Conservation (phyloP, 2,888 invertebrate genomes). For the Euproctis similis region DNA sequence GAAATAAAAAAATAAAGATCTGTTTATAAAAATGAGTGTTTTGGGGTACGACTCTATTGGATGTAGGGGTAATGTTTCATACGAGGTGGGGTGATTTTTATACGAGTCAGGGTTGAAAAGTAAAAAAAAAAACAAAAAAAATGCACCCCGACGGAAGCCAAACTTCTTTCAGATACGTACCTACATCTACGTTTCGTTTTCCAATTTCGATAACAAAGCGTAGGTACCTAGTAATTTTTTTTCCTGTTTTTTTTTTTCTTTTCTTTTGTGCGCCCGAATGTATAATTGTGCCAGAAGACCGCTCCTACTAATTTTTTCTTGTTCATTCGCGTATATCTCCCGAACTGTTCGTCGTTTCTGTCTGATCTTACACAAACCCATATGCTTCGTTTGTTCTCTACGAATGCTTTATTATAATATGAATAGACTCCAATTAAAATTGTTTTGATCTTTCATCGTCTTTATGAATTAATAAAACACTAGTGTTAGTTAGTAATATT, state of each 20-base stretch:
- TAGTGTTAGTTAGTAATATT: too few species aligned
- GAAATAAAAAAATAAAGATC: constrained; percentile 74
- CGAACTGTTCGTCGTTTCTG: constrained; percentile 32
- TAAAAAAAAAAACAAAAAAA: constrained; percentile 53
- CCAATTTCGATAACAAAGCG: constrained; percentile 75
- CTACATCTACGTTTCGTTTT: constrained; percentile 53
- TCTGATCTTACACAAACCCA: constrained; percentile 40
- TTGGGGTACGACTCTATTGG: constrained; percentile 57
- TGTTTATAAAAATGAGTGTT: constrained; percentile 68
- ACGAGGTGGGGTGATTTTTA: constrained; percentile 66
- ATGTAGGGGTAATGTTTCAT: constrained; percentile 70
- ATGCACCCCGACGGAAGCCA: constrained; percentile 55
- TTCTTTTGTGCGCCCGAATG: constrained; percentile 35
- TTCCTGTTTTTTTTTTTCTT: constrained; percentile 39
- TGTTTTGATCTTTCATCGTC: constrained; percentile 26
- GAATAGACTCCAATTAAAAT: constrained; percentile 32
- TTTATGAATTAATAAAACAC: too few species aligned
- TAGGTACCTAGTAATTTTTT: constrained; percentile 56
- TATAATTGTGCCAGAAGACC: constrained; percentile 60
- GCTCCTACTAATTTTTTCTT: constrained; percentile 45
- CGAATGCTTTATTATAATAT: constrained; percentile 37
- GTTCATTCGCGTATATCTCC: constrained; percentile 40
- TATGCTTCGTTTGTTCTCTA: constrained; percentile 36
- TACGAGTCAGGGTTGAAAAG: constrained; percentile 50
- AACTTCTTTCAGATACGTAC: constrained; percentile 64